These are phyloP conservation scores for Platycheirus rosarum DNA, from an alignment of 2,888 invertebrate species.

Conservation along the genomic window DNA sequence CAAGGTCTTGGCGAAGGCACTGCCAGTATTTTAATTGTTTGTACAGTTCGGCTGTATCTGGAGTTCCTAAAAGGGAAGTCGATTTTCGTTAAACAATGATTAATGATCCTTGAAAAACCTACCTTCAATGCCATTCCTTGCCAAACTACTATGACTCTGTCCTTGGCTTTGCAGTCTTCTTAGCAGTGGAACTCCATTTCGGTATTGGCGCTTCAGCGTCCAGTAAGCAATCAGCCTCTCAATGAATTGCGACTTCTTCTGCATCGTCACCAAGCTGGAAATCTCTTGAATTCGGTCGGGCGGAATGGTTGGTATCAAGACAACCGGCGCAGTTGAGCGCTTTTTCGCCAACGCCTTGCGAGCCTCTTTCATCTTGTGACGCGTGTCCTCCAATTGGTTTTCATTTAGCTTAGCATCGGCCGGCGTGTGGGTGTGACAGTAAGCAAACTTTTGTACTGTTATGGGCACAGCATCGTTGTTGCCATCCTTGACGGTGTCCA, in stretches of 20 bases:
- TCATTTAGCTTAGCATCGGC: conserved; percentile 82
- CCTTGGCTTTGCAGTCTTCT: conserved; percentile 89
- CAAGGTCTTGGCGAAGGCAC: conserved; percentile 95
- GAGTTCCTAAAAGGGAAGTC: conserved; percentile 81
- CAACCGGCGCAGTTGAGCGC: conserved; percentile 94
- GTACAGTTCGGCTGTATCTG: conserved; percentile 89
- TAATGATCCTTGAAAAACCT: too few relatives aligned
- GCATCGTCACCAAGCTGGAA: conserved; percentile 88
- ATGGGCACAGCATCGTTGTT: conserved; percentile 88
- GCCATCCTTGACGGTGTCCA: conserved; percentile 91
- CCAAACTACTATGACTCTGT: conserved; percentile 83
- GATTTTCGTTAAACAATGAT: too few relatives aligned
- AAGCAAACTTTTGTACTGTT: conserved; percentile 96
- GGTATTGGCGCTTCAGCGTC: conserved; percentile 96
- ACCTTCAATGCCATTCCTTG: conserved; percentile 85
- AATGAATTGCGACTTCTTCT: conserved; percentile 92
- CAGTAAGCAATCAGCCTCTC: conserved; percentile 96
- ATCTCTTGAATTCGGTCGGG: conserved; percentile 94
- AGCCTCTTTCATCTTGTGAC: conserved; percentile 93
- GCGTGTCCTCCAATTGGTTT: conserved; percentile 86
- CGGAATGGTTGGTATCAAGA: conserved; percentile 96
- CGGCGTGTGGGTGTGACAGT: conserved; percentile 95
- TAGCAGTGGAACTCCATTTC: conserved; percentile 97
- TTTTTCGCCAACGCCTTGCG: conserved; percentile 94
- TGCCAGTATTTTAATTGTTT: conserved; percentile 97